phyloP scores from a whole-genome alignment of 1,140 invertebrate species.

The Scylla paramamosain region DNA sequence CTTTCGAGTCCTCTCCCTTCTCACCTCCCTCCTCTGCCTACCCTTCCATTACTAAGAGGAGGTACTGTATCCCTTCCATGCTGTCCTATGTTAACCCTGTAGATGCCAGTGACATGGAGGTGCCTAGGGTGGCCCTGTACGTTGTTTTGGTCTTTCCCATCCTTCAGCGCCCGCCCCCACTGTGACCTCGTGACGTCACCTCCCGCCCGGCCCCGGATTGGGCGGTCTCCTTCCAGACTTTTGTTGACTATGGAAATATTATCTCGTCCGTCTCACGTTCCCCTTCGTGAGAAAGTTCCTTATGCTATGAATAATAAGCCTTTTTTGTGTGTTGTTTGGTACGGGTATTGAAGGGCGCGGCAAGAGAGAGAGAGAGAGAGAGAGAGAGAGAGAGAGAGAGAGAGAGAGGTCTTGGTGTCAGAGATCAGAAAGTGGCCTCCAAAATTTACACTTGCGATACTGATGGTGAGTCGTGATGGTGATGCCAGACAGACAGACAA shows the following conservation, averaged over 20 bases:
- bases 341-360: not conserved
- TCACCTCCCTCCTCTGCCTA: not conserved
- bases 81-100: too few relatives aligned
- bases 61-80: too few relatives aligned
- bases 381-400: not conserved
- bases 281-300: not conserved
- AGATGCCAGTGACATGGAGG: too few relatives aligned
- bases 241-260: not conserved
- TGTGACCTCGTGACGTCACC: not conserved
- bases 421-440: slow-evolving; percentile 18
- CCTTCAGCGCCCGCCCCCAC: not conserved
- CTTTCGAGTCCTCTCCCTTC: not conserved
- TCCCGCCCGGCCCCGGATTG: not conserved
- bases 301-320: not conserved
- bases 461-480: not conserved
- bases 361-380: not conserved
- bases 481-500: not conserved
- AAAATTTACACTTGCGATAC: not conserved
- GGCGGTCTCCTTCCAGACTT: not conserved
- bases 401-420: not conserved
- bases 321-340: not conserved
- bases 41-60: not conserved
- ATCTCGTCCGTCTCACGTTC: not conserved
- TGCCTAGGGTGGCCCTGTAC: too few relatives aligned
- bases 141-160: too few relatives aligned